Conservation (phyloP, 2,797 vertebrate species). For the Ctenopoma multispine region DNA sequence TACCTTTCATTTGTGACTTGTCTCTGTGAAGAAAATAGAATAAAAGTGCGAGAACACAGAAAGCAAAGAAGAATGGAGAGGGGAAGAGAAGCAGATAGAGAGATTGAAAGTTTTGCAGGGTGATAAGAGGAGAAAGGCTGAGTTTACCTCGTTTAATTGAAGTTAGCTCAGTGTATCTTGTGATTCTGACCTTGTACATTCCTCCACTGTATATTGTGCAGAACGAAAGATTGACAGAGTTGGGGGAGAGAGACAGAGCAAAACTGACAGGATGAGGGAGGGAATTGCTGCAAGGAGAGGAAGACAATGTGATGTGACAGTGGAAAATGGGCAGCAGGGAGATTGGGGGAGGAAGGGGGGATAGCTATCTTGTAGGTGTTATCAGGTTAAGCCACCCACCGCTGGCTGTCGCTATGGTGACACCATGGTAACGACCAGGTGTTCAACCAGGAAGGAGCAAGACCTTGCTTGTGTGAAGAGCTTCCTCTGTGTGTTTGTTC, state of each 20-base stretch:
- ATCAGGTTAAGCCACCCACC: constrained; percentile 74
- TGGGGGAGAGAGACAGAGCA: constrained; percentile 18
- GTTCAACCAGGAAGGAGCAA: constrained; percentile 52
- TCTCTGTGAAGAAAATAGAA: background rate
- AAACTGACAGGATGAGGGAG: constrained; percentile 24
- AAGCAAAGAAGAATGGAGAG: constrained; percentile 12
- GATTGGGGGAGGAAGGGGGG: background rate
- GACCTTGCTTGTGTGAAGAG: constrained; percentile 29
- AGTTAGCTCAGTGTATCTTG: constrained; percentile 32
- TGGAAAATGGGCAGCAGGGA: constrained; percentile 35
- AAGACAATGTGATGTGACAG: constrained; percentile 53
- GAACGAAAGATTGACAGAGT: constrained; percentile 35
- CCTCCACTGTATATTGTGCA: constrained; percentile 45
- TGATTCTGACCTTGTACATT: constrained; percentile 56
- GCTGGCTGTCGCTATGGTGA: constrained; percentile 74
- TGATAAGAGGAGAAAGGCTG: background rate
- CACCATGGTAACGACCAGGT: constrained; percentile 77
- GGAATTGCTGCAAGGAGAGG: constrained; percentile 34
- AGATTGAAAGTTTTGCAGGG: background rate
- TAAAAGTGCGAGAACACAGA: constrained; percentile 1
- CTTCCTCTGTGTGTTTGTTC: constrained; percentile 31
- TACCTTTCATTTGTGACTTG: background rate
- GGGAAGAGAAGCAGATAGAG: constrained; percentile 1
- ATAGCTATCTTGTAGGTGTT: constrained; percentile 69
- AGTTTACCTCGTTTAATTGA: constrained; percentile 43